A percentile compares a stretch with the other conserved stretches of the same genome.
Conservation (phyloP, 2,888 invertebrate species). For the Cataglyphis livida region DNA sequence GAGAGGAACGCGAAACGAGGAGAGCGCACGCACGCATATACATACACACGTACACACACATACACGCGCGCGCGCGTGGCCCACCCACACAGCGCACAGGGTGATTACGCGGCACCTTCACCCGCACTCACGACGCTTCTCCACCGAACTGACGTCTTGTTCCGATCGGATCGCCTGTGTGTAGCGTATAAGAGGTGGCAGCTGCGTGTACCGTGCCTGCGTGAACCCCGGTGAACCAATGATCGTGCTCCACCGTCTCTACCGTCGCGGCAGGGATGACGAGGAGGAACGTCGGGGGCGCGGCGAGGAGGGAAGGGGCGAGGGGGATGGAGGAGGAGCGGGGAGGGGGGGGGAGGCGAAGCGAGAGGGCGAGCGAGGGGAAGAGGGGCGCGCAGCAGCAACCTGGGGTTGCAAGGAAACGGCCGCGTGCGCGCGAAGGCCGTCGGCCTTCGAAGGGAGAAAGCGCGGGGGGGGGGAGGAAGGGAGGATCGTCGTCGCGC, state of each 20-base stretch:
- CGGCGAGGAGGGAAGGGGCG: too few species aligned
- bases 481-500: conserved; percentile 74
- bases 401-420: conserved; percentile 73
- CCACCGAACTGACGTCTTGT: conserved; percentile 67
- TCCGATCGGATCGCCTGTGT: conserved; percentile 68
- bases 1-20: too few species aligned
- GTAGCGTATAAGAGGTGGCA: conserved; percentile 74
- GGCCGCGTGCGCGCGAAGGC: conserved; percentile 64
- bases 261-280: conserved; percentile 75
- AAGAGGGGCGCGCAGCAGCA: conserved; percentile 25
- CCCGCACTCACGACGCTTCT: conserved; percentile 72
- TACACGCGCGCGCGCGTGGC: too few species aligned
- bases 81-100: background rate
- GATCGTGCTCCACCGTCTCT: conserved; percentile 76
- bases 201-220: conserved; percentile 81
- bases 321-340: too few species aligned
- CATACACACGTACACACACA: too few species aligned
- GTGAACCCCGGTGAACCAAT: conserved; percentile 84
- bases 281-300: conserved; percentile 60
- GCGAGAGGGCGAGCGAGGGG: conserved; percentile 13
- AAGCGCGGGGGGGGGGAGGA: conserved; percentile 70
- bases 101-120: conserved; percentile 32
- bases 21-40: too few species aligned
- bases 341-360: too few species aligned
- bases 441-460: conserved; percentile 41